Conservation (phyloP, 2,888 invertebrate species). For the Adela reaumurella region DNA sequence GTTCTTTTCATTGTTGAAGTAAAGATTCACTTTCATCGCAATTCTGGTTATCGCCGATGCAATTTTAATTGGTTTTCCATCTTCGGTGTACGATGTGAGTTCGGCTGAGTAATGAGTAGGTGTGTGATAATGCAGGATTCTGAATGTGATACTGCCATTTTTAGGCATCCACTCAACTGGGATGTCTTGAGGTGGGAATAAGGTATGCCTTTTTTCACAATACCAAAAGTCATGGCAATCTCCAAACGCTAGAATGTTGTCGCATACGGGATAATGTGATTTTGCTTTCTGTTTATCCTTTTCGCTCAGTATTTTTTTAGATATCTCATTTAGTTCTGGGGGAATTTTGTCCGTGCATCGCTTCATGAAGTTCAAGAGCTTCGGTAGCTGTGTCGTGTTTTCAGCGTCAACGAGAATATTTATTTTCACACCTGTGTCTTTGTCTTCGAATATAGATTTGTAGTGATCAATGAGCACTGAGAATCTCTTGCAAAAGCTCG, state of each 20-base stretch:
- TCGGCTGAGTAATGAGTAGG: slow-evolving; percentile 62
- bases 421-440: slow-evolving; percentile 26
- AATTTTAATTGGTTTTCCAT: slow-evolving; percentile 9
- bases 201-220: slow-evolving; percentile 60
- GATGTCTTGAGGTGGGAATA: slow-evolving; percentile 51
- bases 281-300: slow-evolving; percentile 42
- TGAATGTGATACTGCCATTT: slow-evolving; percentile 54
- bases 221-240: slow-evolving; percentile 53
- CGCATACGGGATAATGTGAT: slow-evolving; percentile 50
- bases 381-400: slow-evolving; percentile 58
- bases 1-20: slow-evolving; percentile 31
- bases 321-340: slow-evolving; percentile 25
- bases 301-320: slow-evolving; percentile 24
- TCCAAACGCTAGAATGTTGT: slow-evolving; percentile 61
- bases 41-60: slow-evolving; percentile 14
- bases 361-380: slow-evolving; percentile 57
- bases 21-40: slow-evolving; percentile 34
- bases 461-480: slow-evolving; percentile 63
- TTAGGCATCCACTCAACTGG: slow-evolving; percentile 49
- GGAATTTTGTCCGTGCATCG: slow-evolving; percentile 37
- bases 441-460: slow-evolving; percentile 29
- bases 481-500: slow-evolving; percentile 67
- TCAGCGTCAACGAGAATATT: slow-evolving; percentile 58
- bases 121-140: slow-evolving; percentile 53
- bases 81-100: slow-evolving; percentile 21